Conservation (phyloP, 2,797 vertebrate genomes). For the Sparidentex hasta region DNA sequence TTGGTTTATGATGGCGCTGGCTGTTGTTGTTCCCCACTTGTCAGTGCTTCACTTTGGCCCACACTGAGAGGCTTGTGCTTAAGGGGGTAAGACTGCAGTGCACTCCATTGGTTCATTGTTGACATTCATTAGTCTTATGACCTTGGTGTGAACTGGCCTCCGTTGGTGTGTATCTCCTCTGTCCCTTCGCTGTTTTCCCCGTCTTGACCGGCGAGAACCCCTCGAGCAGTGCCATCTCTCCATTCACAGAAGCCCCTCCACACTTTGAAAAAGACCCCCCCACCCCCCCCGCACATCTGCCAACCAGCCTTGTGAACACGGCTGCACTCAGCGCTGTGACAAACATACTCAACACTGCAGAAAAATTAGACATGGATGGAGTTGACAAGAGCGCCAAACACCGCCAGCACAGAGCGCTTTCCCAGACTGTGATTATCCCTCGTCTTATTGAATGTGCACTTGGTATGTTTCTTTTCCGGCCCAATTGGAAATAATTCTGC, state of each 20-base stretch:
- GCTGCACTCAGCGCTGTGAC: conserved; percentile 68
- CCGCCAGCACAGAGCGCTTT: conserved; percentile 61
- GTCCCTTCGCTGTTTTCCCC: not conserved
- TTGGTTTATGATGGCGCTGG: conserved; percentile 60
- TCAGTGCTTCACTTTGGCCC: conserved; percentile 48
- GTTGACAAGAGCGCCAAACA: conserved; percentile 65
- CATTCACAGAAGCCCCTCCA: conserved; percentile 46
- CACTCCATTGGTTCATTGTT: conserved; percentile 69
- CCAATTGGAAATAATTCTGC: conserved; percentile 47
- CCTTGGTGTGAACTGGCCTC: conserved; percentile 60
- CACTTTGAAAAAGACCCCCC: conserved; percentile 31
- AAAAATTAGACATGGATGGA: conserved; percentile 67
- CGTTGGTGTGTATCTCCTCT: conserved; percentile 32
- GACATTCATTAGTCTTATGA: conserved; percentile 70
- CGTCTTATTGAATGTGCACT: conserved; percentile 40
- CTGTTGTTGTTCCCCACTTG: conserved; percentile 49
- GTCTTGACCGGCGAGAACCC: conserved; percentile 34
- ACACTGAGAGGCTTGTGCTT: conserved; percentile 61
- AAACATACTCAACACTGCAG: conserved; percentile 63
- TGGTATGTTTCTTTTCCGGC: not conserved
- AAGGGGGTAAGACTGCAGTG: conserved; percentile 42
- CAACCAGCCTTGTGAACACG: conserved; percentile 59
- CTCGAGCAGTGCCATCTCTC: conserved; percentile 39
- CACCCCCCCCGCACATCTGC: conserved; percentile 62
- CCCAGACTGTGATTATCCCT: conserved; percentile 70